A percentile compares a stretch with the other conserved stretches of the same genome.
These are phyloP conservation scores for Heteromyza rotundicornis DNA, from an alignment of 2,888 invertebrate species.

Conservation along the genomic window DNA sequence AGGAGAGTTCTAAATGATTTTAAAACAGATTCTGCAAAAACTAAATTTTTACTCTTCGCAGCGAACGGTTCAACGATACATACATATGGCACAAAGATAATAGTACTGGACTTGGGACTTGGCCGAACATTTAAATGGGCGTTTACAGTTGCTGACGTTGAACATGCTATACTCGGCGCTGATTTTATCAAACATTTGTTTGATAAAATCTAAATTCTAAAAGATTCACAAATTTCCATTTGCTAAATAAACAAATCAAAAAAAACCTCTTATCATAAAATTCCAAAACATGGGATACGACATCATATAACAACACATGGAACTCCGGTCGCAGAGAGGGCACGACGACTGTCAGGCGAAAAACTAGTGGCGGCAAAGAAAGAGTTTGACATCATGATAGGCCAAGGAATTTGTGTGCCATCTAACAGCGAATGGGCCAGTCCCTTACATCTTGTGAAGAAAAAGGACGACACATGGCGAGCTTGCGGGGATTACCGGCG, in stretches of 20 bases:
- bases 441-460: constrained; percentile 51
- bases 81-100: constrained; percentile 13
- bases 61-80: constrained; percentile 18
- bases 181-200: constrained; percentile 17
- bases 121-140: constrained; percentile 9
- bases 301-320: constrained; percentile 25
- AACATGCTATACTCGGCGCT: constrained; percentile 18
- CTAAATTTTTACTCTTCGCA: not conserved
- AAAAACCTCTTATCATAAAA: too few species aligned
- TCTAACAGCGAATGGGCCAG: constrained; percentile 58
- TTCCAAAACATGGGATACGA: not conserved
- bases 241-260: too few species aligned
- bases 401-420: too few species aligned
- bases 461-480: constrained; percentile 38
- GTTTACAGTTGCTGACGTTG: constrained; percentile 19
- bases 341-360: constrained; percentile 17
- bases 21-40: not conserved
- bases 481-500: constrained; percentile 48
- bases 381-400: too few species aligned
- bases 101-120: constrained; percentile 8
- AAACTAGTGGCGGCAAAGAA: constrained; percentile 24
- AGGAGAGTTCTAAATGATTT: not conserved
- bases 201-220: not conserved
- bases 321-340: constrained; percentile 18
- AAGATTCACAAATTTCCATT: not conserved